A percentile compares a stretch with the other conserved stretches of the same genome.
phyloP scores from a whole-genome alignment of 1,140 invertebrate species.

The Drosophila watanabei region DNA sequence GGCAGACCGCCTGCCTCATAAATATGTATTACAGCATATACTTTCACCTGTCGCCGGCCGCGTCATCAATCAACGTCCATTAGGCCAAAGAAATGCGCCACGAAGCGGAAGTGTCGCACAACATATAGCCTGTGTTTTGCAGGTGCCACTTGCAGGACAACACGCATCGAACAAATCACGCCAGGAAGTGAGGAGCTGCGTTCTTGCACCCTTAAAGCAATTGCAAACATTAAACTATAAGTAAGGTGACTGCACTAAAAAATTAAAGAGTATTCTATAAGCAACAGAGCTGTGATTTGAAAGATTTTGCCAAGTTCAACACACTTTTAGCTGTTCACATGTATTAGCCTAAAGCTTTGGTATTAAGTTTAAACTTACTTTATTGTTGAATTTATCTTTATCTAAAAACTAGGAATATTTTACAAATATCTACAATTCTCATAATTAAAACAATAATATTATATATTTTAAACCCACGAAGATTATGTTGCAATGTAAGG shows the following conservation, averaged over 20 bases:
- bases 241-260: background rate
- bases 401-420: background rate
- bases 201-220: background rate
- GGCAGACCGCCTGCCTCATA: slow-evolving; percentile 22
- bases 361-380: background rate
- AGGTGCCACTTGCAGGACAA: slow-evolving; percentile 23
- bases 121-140: slow-evolving; percentile 30
- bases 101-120: slow-evolving; percentile 73
- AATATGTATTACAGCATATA: slow-evolving; percentile 63
- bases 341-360: background rate
- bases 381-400: background rate
- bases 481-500: background rate
- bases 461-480: background rate
- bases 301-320: background rate
- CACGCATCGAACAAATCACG: slow-evolving; percentile 56
- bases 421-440: background rate
- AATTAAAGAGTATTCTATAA: background rate
- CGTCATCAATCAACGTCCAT: slow-evolving; percentile 76
- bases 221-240: background rate
- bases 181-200: background rate
- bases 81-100: slow-evolving; percentile 70
- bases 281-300: background rate
- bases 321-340: background rate
- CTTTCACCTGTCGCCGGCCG: slow-evolving; percentile 69
- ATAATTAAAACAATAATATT: background rate